Percentiles rank a stretch among this genome's conserved stretches.
Conservation (phyloP, 2,113 vertebrate species). For the Platanista minor region DNA sequence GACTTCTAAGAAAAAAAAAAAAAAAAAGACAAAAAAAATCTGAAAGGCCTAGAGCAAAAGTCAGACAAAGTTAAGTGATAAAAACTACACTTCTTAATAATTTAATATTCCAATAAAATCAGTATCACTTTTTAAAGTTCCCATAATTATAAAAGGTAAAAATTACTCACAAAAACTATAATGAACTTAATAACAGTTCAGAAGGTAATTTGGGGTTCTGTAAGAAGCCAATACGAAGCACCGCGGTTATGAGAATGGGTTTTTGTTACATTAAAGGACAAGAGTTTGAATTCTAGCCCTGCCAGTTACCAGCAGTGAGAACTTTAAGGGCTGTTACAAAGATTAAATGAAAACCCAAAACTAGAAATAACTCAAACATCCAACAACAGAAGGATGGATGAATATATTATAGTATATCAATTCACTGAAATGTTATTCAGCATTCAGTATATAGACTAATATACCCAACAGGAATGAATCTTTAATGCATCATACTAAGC, state of each 20-base stretch:
- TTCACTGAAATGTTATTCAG: background rate
- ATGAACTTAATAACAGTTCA: background rate
- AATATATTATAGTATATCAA: background rate
- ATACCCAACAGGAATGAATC: background rate
- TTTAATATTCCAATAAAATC: background rate
- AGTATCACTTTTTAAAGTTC: background rate
- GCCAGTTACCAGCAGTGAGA: background rate
- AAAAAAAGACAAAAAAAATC: background rate
- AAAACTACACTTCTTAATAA: slow-evolving; percentile 13
- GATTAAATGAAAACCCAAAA: slow-evolving; percentile 32
- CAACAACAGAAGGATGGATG: background rate
- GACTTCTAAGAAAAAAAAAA: background rate
- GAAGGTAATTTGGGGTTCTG: background rate
- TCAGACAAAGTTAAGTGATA: background rate
- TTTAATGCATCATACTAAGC: background rate
- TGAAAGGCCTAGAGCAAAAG: background rate
- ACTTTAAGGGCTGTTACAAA: background rate
- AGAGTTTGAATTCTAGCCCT: background rate
- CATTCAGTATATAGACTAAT: background rate
- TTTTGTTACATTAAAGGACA: background rate
- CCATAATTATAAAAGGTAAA: slow-evolving; percentile 13
- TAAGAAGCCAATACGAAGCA: background rate
- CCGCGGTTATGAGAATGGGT: background rate
- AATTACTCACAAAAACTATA: background rate
- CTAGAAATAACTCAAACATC: background rate